Percentiles rank a stretch among this genome's conserved stretches.
Conservation (phyloP, 2,888 invertebrate species). For the Ochropacha duplaris region DNA sequence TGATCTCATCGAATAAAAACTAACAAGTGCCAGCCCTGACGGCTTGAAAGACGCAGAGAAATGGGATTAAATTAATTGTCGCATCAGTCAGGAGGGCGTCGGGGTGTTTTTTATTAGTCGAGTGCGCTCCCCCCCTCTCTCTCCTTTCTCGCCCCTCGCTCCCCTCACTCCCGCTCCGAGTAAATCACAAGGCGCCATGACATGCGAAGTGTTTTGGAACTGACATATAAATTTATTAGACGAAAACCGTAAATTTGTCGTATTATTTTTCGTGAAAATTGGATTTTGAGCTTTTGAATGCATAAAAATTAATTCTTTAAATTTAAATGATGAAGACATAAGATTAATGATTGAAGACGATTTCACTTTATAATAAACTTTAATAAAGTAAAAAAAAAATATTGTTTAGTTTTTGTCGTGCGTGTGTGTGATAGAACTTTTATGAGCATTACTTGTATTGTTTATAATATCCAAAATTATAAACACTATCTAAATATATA, state of each 20-base stretch:
- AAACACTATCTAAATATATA: too few species aligned
- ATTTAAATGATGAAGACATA: not conserved
- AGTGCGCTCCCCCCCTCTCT: slow-evolving; percentile 52
- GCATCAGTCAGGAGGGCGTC: slow-evolving; percentile 82
- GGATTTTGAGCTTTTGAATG: slow-evolving; percentile 5
- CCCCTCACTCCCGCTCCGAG: slow-evolving; percentile 46
- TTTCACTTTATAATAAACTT: too few species aligned
- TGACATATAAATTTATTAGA: slow-evolving; percentile 19
- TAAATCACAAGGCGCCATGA: slow-evolving; percentile 67
- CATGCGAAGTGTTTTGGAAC: slow-evolving; percentile 37
- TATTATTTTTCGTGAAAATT: not conserved
- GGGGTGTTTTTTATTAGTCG: slow-evolving; percentile 83
- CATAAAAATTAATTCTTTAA: not conserved
- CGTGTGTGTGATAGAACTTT: too few species aligned
- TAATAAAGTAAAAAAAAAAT: too few species aligned
- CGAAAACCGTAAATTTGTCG: slow-evolving; percentile 1
- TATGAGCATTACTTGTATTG: too few species aligned
- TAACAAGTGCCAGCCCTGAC: slow-evolving; percentile 58
- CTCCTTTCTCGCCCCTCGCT: slow-evolving; percentile 25
- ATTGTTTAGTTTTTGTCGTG: too few species aligned
- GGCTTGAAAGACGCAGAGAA: slow-evolving; percentile 78
- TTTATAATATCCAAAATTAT: too few species aligned
- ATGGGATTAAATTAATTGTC: slow-evolving; percentile 84
- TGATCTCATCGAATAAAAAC: slow-evolving; percentile 9
- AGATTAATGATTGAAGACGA: too few species aligned